These are phyloP conservation scores for Patella caerulea DNA, from an alignment of 2,888 invertebrate genomes.

Conservation along the genomic window DNA sequence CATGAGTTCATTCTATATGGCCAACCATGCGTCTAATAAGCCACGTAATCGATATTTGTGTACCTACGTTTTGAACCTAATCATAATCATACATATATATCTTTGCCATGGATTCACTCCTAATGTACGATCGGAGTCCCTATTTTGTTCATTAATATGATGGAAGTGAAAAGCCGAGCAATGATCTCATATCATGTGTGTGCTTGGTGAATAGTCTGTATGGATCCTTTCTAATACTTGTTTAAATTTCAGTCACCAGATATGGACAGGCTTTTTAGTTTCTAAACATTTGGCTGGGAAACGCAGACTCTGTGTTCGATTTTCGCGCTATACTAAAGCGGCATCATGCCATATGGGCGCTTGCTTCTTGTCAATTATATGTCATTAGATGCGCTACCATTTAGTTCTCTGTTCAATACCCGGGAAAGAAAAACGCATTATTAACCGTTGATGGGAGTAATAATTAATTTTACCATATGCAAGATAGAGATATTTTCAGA, in stretches of 20 bases:
- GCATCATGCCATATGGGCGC: constrained; percentile 10
- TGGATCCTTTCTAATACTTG: too few relatives aligned
- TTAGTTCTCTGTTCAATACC: neutral
- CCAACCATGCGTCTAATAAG: neutral
- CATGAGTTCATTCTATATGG: neutral
- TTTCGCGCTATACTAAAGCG: neutral
- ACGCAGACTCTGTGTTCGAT: neutral
- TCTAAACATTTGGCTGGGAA: constrained; percentile 9
- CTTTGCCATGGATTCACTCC: too few relatives aligned
- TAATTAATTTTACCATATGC: constrained; percentile 13
- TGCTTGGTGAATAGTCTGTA: too few relatives aligned
- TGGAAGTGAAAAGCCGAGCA: too few relatives aligned
- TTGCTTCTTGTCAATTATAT: neutral
- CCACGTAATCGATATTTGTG: constrained; percentile 10
- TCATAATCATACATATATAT: too few relatives aligned
- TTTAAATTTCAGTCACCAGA: too few relatives aligned
- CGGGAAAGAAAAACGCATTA: constrained; percentile 6
- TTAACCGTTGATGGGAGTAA: constrained; percentile 2
- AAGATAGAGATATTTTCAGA: neutral
- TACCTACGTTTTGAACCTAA: neutral
- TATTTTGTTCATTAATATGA: too few relatives aligned
- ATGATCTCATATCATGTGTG: too few relatives aligned
- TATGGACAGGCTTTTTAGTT: neutral
- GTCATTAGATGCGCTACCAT: constrained; percentile 13
- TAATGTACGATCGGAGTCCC: too few relatives aligned